These are phyloP conservation scores for Andrena trimmerana DNA, from an alignment of 2,888 invertebrate species.

Conservation along the genomic window DNA sequence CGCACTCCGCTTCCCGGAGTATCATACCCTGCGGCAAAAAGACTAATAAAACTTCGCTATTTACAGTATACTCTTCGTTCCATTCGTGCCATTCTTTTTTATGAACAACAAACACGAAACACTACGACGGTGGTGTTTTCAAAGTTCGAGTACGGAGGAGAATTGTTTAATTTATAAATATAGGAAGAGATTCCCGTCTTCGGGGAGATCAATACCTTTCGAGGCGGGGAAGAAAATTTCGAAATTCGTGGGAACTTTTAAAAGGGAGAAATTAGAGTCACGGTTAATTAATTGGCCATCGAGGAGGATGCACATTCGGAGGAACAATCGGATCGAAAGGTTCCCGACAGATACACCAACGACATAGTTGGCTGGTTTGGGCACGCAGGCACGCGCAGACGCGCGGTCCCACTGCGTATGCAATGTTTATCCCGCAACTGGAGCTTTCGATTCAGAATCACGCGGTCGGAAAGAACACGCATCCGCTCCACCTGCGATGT, in stretches of 20 bases:
- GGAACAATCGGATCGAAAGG: constrained; percentile 42
- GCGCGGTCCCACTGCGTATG: constrained; percentile 58
- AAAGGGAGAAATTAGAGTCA: not conserved
- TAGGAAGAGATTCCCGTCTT: not conserved
- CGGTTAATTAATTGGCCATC: not conserved
- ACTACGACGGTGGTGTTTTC: not conserved
- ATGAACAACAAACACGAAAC: constrained; percentile 12
- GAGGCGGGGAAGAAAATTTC: not conserved
- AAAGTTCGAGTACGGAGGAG: not conserved
- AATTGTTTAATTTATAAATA: constrained; percentile 11
- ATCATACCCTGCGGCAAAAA: constrained; percentile 43
- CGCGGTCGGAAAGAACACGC: constrained; percentile 56
- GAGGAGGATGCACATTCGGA: constrained; percentile 11
- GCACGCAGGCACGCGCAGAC: constrained; percentile 48
- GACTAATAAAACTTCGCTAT: constrained; percentile 46
- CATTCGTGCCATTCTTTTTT: constrained; percentile 27
- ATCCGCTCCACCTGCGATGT: constrained; percentile 39
- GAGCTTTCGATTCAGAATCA: constrained; percentile 61
- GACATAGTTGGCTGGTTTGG: constrained; percentile 4
- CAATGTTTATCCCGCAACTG: constrained; percentile 61
- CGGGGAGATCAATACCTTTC: not conserved
- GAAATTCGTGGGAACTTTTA: not conserved
- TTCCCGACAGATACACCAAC: constrained; percentile 6
- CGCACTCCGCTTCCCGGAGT: constrained; percentile 39
- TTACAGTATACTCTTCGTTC: constrained; percentile 21